Base-by-base conservation (phyloP, 2,888 invertebrate genomes). In the Phaedon cochleariae region DNA sequence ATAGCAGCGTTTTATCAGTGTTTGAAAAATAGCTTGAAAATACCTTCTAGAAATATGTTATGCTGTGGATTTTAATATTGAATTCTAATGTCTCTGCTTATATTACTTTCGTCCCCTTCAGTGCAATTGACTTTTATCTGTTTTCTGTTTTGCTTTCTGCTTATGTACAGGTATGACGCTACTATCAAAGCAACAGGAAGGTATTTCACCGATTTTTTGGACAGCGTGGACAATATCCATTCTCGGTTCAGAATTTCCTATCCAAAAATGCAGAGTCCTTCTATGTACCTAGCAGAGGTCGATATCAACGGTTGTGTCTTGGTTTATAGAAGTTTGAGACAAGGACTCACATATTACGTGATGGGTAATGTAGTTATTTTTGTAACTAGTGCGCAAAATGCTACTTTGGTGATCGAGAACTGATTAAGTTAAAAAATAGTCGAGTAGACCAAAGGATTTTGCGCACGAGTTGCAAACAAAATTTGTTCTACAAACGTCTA, bases 191-290 rank as follows among this genome's bases (percentile, higher is more conserved):
- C 95, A 0, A 94, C 95, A 0, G 96, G 96, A 0, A 88, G 96
- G 29, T 92, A 93, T 82, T 96, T 95, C 84, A 91, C 95, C 76
- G 96, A 96, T 74, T 96, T 96, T 80, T 87, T 96, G 62, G 92
- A 95, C 80, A 95, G 92, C 10, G 94, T 96, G 59, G 96, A 97
- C 83, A 96, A 94, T 80, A 92, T 97, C 68, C 96, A 96, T 81
- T 90, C 94, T 75, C 93, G 94, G 76, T 96, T 96, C 90, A 87
- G 94, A 63, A 94, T 95, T 81, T 94, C 96, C 5, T 97, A 95
- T 82, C 96, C 96, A 0, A 93, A 93, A 83, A 95, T 97, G 94
- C 92, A 93, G 77, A 94, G 94, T 67, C 97, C 97, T 0, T 95
- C 95, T 53, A 96, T 97, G 92, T 95, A 95, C 82, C 88, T 96